Conservation (phyloP, 2,797 vertebrate species). For the Sciurus carolinensis region DNA sequence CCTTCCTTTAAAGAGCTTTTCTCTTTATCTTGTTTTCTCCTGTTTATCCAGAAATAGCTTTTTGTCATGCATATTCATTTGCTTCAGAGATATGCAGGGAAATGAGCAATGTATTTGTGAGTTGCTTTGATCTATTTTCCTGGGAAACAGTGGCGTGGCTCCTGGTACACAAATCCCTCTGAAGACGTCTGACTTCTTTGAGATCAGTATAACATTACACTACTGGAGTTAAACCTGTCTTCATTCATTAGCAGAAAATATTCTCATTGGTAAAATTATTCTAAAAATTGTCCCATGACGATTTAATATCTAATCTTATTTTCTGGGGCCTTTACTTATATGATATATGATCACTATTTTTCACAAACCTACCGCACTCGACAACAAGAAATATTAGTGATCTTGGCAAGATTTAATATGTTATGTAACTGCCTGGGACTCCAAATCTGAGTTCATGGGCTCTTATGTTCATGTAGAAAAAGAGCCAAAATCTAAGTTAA, state of each 20-base stretch:
- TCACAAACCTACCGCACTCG: neutral
- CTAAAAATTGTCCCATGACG: constrained; percentile 34
- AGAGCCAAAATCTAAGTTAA: constrained; percentile 47
- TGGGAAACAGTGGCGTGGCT: neutral
- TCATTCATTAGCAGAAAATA: constrained; percentile 50
- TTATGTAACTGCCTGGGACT: constrained; percentile 59
- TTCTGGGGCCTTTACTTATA: constrained; percentile 35
- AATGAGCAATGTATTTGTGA: neutral
- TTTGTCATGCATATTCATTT: neutral
- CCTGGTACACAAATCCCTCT: neutral
- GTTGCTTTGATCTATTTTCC: neutral
- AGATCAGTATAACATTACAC: neutral
- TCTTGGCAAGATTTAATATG: constrained; percentile 60
- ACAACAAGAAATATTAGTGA: constrained; percentile 59
- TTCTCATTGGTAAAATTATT: constrained; percentile 42
- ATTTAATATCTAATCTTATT: constrained; percentile 50
- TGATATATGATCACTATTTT: constrained; percentile 47
- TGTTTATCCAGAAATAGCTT: neutral
- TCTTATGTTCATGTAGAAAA: constrained; percentile 4
- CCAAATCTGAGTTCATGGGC: constrained; percentile 74
- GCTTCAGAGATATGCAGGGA: neutral
- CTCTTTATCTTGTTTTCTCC: neutral
- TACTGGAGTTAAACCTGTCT: constrained; percentile 42
- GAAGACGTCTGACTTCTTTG: neutral
- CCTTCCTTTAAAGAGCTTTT: neutral